Evolutionary conservation across 2,113 vertebrate genomes (phyloP).

Genomic region (Psilopsiagon aurifrons): DNA sequence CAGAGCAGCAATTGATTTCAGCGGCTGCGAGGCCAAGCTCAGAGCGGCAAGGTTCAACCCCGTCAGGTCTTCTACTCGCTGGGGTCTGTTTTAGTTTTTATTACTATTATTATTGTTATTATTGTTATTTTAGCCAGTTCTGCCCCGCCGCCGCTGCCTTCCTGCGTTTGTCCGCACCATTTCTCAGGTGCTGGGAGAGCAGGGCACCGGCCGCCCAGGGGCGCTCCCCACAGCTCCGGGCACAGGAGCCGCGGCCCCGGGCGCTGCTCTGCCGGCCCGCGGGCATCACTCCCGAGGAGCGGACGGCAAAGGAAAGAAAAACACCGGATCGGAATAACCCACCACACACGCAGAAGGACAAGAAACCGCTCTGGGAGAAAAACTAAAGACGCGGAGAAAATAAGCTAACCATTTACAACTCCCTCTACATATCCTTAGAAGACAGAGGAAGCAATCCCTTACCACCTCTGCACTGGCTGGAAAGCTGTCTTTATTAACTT

Average conservation of each 20-base stretch:
- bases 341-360: not conserved
- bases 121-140: not conserved
- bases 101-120: not conserved
- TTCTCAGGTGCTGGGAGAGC: not conserved
- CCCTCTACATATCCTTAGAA: constrained; percentile 23
- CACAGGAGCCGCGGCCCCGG: not conserved
- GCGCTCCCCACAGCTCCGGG: not conserved
- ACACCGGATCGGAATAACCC: not conserved
- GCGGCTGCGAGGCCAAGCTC: not conserved
- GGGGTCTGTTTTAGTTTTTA: not conserved
- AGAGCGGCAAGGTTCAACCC: not conserved
- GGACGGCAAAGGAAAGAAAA: not conserved
- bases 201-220: too few species aligned
- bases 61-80: not conserved
- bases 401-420: constrained; percentile 33
- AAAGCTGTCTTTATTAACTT: constrained; percentile 90
- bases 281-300: not conserved
- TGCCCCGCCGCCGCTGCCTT: not conserved
- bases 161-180: not conserved
- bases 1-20: not conserved
- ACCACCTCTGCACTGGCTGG: constrained; percentile 88
- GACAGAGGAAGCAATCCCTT: constrained; percentile 76
- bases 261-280: not conserved
- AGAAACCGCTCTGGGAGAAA: not conserved
- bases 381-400: not conserved